Evolutionary conservation across 2,888 invertebrate genomes (phyloP).

Genomic region (Cephus pygmeus): DNA sequence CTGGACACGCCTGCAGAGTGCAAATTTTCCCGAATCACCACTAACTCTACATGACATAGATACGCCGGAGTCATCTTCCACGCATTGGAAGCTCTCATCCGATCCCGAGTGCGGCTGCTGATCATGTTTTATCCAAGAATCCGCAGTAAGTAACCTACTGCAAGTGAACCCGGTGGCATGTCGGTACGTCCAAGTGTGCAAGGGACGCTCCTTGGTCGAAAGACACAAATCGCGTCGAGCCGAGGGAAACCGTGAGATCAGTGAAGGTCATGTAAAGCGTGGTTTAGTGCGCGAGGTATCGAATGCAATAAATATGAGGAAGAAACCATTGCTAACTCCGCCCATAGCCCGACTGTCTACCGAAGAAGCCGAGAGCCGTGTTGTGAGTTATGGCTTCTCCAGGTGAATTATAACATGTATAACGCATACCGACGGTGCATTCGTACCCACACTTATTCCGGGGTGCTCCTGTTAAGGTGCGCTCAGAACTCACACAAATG

Average conservation of each 20-base stretch:
- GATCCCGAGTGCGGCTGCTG: background rate
- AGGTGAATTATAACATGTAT: conserved; percentile 60
- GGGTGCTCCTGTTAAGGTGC: conserved; percentile 9
- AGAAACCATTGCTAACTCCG: conserved; percentile 50
- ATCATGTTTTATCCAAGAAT: background rate
- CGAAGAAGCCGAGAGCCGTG: conserved; percentile 51
- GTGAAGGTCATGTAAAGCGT: background rate
- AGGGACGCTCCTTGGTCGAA: background rate
- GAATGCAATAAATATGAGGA: conserved; percentile 51
- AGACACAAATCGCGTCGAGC: background rate
- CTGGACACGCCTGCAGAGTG: background rate
- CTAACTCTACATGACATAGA: background rate
- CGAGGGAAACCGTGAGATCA: background rate
- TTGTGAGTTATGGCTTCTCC: conserved; percentile 57
- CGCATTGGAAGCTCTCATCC: background rate
- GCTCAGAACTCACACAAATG: background rate
- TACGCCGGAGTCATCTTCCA: background rate
- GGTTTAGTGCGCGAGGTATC: conserved; percentile 26
- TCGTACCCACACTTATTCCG: conserved; percentile 25
- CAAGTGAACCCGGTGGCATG: background rate
- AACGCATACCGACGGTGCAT: conserved; percentile 52
- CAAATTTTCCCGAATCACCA: background rate
- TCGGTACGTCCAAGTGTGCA: background rate
- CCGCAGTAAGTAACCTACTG: background rate
- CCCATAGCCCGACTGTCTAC: conserved; percentile 53